These are phyloP conservation scores for Sycobia sp. DNA, from an alignment of 1,140 invertebrate species.

Conservation along the genomic window DNA sequence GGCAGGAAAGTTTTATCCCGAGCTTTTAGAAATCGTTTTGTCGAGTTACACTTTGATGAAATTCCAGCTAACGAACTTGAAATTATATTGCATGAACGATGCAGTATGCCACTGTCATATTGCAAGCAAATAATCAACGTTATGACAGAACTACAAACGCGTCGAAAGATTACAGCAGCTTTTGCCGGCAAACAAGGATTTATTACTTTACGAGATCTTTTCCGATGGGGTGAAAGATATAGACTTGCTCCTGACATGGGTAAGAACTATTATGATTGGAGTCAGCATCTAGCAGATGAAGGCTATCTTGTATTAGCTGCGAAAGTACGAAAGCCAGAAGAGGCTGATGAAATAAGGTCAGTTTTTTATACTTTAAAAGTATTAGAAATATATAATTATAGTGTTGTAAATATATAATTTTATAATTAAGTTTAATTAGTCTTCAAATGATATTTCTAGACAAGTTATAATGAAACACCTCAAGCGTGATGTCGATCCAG, in stretches of 20 bases:
- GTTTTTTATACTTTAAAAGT: neutral
- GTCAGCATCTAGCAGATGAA: slow-evolving; percentile 96
- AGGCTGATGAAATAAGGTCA: slow-evolving; percentile 72
- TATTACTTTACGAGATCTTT: slow-evolving; percentile 93
- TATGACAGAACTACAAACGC: slow-evolving; percentile 86
- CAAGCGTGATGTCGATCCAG: slow-evolving; percentile 75
- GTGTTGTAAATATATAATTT: neutral
- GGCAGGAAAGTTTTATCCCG: slow-evolving; percentile 94
- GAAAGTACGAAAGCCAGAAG: slow-evolving; percentile 86
- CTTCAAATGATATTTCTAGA: slow-evolving; percentile 3
- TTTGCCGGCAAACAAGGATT: slow-evolving; percentile 95
- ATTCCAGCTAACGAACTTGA: slow-evolving; percentile 89
- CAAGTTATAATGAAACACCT: slow-evolving; percentile 85
- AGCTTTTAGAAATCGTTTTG: slow-evolving; percentile 97
- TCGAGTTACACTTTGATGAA: slow-evolving; percentile 96
- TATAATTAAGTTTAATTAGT: neutral
- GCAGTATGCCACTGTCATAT: slow-evolving; percentile 85
- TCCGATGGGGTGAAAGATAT: slow-evolving; percentile 97
- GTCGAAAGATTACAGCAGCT: slow-evolving; percentile 82
- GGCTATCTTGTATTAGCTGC: slow-evolving; percentile 94
- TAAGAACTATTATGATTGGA: slow-evolving; percentile 86
- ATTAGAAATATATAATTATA: too few species aligned
- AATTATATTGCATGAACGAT: slow-evolving; percentile 87
- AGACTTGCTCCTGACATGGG: slow-evolving; percentile 70
- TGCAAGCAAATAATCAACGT: slow-evolving; percentile 91